Evolutionary conservation across 2,797 vertebrate species (phyloP), one percentile per base, ranked within the genome.

Genomic region (Acrocephalus scirpaceus): DNA sequence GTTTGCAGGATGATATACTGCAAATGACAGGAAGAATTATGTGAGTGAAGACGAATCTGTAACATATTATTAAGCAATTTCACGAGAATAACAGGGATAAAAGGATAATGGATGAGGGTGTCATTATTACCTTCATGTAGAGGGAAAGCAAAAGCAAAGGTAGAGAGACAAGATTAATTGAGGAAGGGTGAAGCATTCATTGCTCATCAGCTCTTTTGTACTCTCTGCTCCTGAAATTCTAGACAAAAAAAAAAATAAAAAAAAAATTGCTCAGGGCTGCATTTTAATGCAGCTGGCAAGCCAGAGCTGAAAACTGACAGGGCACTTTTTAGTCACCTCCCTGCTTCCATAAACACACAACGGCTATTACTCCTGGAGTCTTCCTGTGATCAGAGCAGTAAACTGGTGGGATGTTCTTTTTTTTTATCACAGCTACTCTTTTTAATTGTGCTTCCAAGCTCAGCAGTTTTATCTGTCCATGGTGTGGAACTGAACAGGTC

Each of bases 81-180:
- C 98, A 98, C 83, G 98, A 98, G 98, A 99, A 99, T 99, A 99
- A 98, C 98, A 97, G 98, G 99, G 99, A 99, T 99, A 99, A 99
- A 99, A 98, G 99, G 98, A 98, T 99, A 99, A 99, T 99, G 99
- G 99, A 99, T 99, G 99, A 99, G 99, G 98, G 98, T 99, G 98
- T 99, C 98, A 98, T 99, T 99, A 99, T 99, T 98, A 98, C 98
- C 98, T 98, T 98, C 98, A 98, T 98, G 98, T 98, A 98, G 98
- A 98, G 98, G 98, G 98, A 98, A 98, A 98, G 97, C 98, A 97
- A 98, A 98, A 98, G 98, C 98, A 99, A 99, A 99, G 99, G 99
- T 99, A 98, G 98, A 98, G 97, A 98, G 99, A 99, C 99, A 98
- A 99, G 99, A 99, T 99, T 99, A 99, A 99, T 99, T 98, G 99